Evolutionary conservation across 2,888 invertebrate genomes (phyloP), one percentile per base, ranked within the genome.

Genomic region (Melitaea athalia): DNA sequence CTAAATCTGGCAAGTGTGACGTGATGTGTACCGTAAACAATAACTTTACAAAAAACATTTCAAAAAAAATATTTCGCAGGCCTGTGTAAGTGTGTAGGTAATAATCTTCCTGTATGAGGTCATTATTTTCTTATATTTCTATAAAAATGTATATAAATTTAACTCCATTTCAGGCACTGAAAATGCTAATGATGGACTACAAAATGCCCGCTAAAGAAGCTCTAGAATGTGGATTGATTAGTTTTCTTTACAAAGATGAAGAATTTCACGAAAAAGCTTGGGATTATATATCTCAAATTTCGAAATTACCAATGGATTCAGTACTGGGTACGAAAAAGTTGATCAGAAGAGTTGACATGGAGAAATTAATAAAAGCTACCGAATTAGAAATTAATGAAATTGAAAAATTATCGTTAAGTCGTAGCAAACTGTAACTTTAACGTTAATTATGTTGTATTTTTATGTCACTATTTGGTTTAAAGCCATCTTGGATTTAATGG

Each of bases 191-290:
- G 66, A 95, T 97, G 74, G 96, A 96, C 78, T 94, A 96, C 77
- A 97, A 95, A 88, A 91, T 99, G 82, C 93, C 94, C 38, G 97
- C 98, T 0, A 79, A 92, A 64, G 98, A 98, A 89, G 99, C 99
- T 0, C 91, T 94, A 61, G 90, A 95, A 53, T 94, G 94, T 79
- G 96, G 97, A 38, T 95, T 99, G 66, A 95, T 99, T 0, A 95
- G 97, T 12, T 94, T 95, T 80, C 91, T 99, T 14, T 96, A 96
- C 76, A 95, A 96, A 69, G 88, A 94, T 50, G 88, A 93, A 31
- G 92, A 95, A 63, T 85, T 96, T 63, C 88, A 95, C 63, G 88
- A 83, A 77, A 91, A 94, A 79, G 93, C 95, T 45, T 95, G 94
- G 94, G 87, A 92, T 72, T 93, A 91, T 81, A 93, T 94, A 76